Percentiles rank a stretch among this genome's conserved stretches.
Conservation (phyloP, 2,113 vertebrate species). For the Brachirus orientalis region DNA sequence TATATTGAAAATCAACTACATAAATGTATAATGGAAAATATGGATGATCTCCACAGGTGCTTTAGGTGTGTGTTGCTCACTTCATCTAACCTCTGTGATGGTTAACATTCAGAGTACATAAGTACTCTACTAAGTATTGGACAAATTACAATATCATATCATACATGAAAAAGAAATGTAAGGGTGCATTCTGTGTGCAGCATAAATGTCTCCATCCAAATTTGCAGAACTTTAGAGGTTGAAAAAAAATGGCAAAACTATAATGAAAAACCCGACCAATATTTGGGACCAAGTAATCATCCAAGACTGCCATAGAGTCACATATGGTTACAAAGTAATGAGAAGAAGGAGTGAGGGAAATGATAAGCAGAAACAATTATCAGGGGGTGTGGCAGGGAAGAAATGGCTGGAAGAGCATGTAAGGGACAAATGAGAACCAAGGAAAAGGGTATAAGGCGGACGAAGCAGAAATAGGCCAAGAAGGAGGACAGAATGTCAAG, state of each 20-base stretch:
- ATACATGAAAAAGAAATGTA: not conserved
- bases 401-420: not conserved
- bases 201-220: not conserved
- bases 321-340: too few relatives aligned
- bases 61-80: too few relatives aligned
- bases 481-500: not conserved
- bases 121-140: too few relatives aligned
- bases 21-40: too few relatives aligned
- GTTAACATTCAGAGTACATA: too few relatives aligned
- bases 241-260: not conserved
- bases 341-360: not conserved
- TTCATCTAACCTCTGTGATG: too few relatives aligned
- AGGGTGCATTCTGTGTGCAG: not conserved
- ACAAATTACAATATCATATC: too few relatives aligned
- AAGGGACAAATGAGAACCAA: not conserved
- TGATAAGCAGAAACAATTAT: too few relatives aligned
- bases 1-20: too few relatives aligned
- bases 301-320: conserved; percentile 1
- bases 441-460: not conserved
- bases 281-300: not conserved
- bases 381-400: too few relatives aligned
- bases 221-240: too few relatives aligned
- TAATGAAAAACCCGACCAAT: not conserved
- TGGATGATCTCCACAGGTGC: too few relatives aligned
- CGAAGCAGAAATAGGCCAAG: not conserved